phyloP scores from a whole-genome alignment of 1,140 invertebrate species.

The Glossosoma conforme region DNA sequence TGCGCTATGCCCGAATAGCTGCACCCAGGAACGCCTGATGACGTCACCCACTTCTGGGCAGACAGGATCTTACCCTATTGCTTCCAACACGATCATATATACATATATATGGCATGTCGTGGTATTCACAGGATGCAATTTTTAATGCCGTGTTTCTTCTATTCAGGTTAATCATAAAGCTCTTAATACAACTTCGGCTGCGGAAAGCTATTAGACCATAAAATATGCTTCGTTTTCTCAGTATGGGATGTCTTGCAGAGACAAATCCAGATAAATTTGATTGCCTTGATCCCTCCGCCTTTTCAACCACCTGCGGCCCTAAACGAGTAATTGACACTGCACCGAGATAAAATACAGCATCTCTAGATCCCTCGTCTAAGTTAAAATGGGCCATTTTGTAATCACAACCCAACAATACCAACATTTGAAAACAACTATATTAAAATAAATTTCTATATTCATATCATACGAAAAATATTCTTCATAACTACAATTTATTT shows the following conservation, averaged over 20 bases:
- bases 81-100: not conserved
- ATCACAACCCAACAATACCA: not conserved
- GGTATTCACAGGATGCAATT: not conserved
- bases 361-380: not conserved
- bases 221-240: not conserved
- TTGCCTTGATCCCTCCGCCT: slow-evolving; percentile 26
- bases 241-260: slow-evolving; percentile 6
- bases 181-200: not conserved
- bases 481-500: too few species aligned
- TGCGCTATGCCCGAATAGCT: too few species aligned
- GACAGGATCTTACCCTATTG: too few species aligned
- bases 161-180: not conserved
- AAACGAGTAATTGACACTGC: slow-evolving; percentile 12
- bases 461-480: too few species aligned
- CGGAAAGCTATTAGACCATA: not conserved
- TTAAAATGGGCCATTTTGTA: not conserved
- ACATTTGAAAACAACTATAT: not conserved
- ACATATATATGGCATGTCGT: not conserved
- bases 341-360: not conserved
- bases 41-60: too few species aligned
- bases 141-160: not conserved
- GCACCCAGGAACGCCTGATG: too few species aligned
- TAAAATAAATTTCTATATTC: not conserved
- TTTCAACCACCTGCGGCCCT: slow-evolving; percentile 23
- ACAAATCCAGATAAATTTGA: slow-evolving; percentile 32